Conservation (phyloP, 1,140 invertebrate genomes). For the Catajapyx aquilonaris region DNA sequence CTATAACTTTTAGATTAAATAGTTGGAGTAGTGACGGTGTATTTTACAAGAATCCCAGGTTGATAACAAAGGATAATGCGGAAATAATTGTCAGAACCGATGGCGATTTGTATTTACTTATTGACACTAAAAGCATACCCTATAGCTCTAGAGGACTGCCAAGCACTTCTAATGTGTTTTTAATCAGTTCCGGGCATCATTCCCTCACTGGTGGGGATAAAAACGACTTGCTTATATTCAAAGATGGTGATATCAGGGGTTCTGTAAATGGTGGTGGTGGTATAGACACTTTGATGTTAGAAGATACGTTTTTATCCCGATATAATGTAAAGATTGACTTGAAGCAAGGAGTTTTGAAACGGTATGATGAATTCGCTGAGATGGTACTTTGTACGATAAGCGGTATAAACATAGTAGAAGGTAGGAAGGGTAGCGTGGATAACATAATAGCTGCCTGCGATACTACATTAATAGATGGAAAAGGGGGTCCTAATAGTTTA, state of each 20-base stretch:
- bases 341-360: not conserved
- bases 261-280: not conserved
- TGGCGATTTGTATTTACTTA: not conserved
- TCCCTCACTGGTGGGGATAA: not conserved
- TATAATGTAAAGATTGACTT: not conserved
- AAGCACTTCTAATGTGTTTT: not conserved
- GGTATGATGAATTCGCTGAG: not conserved
- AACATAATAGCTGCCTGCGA: not conserved
- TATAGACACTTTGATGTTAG: not conserved
- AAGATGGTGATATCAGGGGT: not conserved
- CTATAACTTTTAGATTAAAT: no score
- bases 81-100: not conserved
- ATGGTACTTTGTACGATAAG: not conserved
- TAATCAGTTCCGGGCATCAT: not conserved
- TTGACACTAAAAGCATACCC: not conserved
- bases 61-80: not conserved
- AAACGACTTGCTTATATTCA: not conserved
- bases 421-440: not conserved
- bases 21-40: no score
- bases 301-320: not conserved
- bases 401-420: not conserved
- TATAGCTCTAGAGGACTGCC: not conserved
- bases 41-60: not conserved
- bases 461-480: not conserved
- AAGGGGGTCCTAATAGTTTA: not conserved